Conservation (phyloP, 2,113 vertebrate species). For the Chloropsis cyanopogon region DNA sequence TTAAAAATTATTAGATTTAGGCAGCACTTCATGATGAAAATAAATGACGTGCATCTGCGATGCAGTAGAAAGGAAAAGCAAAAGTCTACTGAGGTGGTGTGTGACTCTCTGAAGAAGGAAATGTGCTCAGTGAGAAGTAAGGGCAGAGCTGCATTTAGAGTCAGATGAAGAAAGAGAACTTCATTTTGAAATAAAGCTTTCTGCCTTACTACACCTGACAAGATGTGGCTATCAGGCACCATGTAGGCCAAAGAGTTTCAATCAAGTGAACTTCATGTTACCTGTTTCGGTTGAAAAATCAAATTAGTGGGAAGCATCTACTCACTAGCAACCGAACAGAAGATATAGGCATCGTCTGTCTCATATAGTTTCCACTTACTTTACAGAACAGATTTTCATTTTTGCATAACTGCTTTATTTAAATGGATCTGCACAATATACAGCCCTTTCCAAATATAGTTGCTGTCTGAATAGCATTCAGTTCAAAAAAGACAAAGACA, state of each 20-base stretch:
- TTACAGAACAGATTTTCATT: neutral
- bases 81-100: neutral
- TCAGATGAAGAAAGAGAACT: neutral
- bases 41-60: neutral
- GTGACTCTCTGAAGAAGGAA: neutral
- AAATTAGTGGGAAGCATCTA: neutral
- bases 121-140: neutral
- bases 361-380: neutral
- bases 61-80: neutral
- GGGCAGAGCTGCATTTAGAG: neutral
- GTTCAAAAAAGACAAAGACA: constrained; percentile 29
- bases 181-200: neutral
- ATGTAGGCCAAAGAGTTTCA: neutral
- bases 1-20: neutral
- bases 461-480: constrained; percentile 6
- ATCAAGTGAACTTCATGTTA: neutral
- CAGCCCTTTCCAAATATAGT: constrained; percentile 5
- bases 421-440: neutral
- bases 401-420: neutral
- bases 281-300: neutral
- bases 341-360: neutral
- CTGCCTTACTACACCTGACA: neutral
- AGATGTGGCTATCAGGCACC: neutral
- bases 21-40: neutral
- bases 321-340: neutral